A percentile compares a stretch with the other conserved stretches of the same genome.
Conservation (phyloP, 2,113 vertebrate species). For the Tragelaphus buxtoni region DNA sequence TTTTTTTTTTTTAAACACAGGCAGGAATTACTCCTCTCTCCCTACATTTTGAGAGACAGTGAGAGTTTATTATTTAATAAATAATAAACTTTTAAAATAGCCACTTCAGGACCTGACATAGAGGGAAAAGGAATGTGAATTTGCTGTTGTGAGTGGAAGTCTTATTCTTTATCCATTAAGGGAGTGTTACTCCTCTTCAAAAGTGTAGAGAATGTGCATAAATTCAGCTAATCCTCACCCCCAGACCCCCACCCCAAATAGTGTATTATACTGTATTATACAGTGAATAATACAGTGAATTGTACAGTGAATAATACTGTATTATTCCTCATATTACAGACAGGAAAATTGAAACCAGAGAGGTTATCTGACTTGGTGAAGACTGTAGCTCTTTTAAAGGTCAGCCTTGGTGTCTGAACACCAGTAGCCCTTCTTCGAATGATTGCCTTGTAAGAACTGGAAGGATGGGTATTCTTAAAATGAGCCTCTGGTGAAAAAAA, state of each 20-base stretch:
- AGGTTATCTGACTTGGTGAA: neutral
- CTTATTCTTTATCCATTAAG: neutral
- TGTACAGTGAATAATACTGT: no score
- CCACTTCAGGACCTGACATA: neutral
- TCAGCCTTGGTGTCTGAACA: neutral
- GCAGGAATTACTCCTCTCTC: neutral
- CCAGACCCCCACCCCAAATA: neutral
- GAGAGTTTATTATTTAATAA: neutral
- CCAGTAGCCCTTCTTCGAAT: neutral
- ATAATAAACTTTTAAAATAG: neutral
- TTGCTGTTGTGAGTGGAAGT: constrained; percentile 11
- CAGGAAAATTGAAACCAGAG: neutral
- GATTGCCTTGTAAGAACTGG: neutral
- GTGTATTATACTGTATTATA: no score
- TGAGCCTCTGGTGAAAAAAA: neutral
- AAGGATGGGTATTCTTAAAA: neutral
- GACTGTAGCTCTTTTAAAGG: neutral
- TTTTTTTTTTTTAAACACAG: neutral
- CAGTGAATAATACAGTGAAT: no score
- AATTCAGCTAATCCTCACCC: neutral
- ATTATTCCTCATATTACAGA: neutral
- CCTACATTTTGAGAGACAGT: neutral
- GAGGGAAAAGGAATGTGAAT: neutral
- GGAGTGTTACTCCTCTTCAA: neutral
- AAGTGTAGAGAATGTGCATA: neutral